Percentiles rank a stretch among this genome's conserved stretches.
phyloP scores from a whole-genome alignment of 2,888 invertebrate species.

The Pterostichus niger region DNA sequence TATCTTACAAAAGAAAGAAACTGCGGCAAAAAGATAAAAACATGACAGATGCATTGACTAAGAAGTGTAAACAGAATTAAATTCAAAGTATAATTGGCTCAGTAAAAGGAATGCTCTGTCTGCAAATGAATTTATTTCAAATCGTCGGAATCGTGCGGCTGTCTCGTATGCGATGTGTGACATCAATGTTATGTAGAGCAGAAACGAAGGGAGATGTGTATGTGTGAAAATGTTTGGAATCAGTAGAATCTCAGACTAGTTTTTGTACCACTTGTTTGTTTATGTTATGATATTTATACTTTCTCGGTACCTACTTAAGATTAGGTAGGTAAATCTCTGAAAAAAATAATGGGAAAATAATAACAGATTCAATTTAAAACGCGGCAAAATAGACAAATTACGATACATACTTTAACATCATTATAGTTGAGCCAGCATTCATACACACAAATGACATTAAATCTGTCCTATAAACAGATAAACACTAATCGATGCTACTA shows the following conservation, averaged over 20 bases:
- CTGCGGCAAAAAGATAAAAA: too few relatives aligned
- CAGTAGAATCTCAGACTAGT: not conserved
- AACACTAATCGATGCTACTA: too few relatives aligned
- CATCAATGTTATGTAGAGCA: slow-evolving; percentile 42
- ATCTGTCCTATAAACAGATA: too few relatives aligned
- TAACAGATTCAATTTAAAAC: too few relatives aligned
- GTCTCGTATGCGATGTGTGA: slow-evolving; percentile 7
- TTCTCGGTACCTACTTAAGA: not conserved
- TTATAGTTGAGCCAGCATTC: too few relatives aligned
- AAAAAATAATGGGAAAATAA: too few relatives aligned
- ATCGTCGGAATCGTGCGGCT: not conserved
- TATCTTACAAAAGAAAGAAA: too few relatives aligned
- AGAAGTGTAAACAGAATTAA: not conserved
- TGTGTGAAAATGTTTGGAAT: not conserved
- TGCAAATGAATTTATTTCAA: not conserved
- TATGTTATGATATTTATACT: not conserved
- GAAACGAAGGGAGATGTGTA: slow-evolving; percentile 37
- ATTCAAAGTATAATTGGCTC: not conserved
- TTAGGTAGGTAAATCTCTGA: not conserved
- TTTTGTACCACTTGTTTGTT: slow-evolving; percentile 35
- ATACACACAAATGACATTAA: too few relatives aligned
- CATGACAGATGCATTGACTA: too few relatives aligned
- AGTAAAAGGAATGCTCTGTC: not conserved
- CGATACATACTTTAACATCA: too few relatives aligned
- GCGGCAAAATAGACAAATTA: too few relatives aligned